Percentiles rank a stretch among this genome's conserved stretches.
phyloP scores from a whole-genome alignment of 2,797 vertebrate species.

The Coendou prehensilis region DNA sequence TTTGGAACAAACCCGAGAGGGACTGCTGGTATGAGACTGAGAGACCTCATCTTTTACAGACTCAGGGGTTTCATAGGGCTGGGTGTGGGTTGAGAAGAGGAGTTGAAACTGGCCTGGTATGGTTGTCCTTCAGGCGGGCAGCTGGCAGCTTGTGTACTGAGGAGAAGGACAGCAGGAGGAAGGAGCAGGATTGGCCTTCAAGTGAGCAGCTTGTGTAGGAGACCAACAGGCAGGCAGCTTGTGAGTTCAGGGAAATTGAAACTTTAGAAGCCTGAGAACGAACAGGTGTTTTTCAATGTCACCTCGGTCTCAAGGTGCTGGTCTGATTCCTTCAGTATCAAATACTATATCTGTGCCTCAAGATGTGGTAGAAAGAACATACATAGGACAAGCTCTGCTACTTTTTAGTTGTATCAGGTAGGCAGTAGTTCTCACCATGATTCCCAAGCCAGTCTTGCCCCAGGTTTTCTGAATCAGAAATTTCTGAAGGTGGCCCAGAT shows the following conservation, averaged over 20 bases:
- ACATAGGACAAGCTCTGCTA: neutral
- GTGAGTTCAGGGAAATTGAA: neutral
- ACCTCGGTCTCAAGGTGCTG: neutral
- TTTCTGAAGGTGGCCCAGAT: neutral
- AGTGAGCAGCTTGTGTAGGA: neutral
- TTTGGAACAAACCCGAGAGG: neutral
- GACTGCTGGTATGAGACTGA: neutral
- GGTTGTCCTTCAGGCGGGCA: neutral
- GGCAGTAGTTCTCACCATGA: neutral
- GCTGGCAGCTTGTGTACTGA: neutral
- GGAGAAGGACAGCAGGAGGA: neutral
- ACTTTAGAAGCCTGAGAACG: neutral
- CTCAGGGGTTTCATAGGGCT: neutral
- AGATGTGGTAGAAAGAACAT: neutral
- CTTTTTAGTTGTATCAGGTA: neutral
- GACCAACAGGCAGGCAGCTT: neutral
- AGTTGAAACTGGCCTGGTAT: no score
- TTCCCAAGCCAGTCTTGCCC: neutral
- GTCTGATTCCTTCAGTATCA: neutral
- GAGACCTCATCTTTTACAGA: neutral
- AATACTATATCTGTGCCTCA: neutral
- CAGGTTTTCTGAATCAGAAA: conserved; percentile 6
- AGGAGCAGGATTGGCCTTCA: neutral
- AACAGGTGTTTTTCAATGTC: neutral
- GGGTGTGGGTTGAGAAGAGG: no score